Conservation (phyloP, 2,797 vertebrate genomes). For the Chromis chromis region DNA sequence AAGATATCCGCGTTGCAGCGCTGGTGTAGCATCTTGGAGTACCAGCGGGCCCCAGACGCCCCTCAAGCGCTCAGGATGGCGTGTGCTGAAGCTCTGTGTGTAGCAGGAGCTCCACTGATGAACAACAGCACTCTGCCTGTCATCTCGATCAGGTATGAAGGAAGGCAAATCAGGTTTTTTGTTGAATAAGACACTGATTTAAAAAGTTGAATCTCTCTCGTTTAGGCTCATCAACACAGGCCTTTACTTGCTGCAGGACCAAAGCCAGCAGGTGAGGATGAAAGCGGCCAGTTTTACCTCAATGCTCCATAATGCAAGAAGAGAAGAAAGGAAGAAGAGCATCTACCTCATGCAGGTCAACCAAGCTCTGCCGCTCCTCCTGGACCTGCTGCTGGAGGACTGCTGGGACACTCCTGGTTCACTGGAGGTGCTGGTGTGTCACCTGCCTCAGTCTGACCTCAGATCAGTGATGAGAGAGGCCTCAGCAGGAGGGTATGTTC, state of each 20-base stretch:
- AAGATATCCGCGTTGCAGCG: slow-evolving; percentile 59
- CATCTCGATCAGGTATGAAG: slow-evolving; percentile 80
- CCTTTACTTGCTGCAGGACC: slow-evolving; percentile 90
- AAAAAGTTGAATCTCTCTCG: slow-evolving; percentile 19
- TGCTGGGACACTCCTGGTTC: slow-evolving; percentile 79
- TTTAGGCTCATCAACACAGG: slow-evolving; percentile 84
- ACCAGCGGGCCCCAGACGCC: slow-evolving; percentile 66
- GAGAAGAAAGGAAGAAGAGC: slow-evolving; percentile 23
- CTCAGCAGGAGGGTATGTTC: slow-evolving; percentile 78
- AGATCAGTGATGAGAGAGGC: slow-evolving; percentile 73
- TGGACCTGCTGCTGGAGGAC: slow-evolving; percentile 83
- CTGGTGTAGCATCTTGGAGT: slow-evolving; percentile 85
- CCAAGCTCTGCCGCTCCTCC: slow-evolving; percentile 81
- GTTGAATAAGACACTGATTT: neutral
- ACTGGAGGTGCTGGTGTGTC: slow-evolving; percentile 81
- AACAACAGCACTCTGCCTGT: slow-evolving; percentile 5
- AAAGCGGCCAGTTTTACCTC: slow-evolving; percentile 85
- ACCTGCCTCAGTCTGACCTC: slow-evolving; percentile 84
- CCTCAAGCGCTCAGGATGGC: slow-evolving; percentile 85
- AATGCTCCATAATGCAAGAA: slow-evolving; percentile 48
- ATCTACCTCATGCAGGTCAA: slow-evolving; percentile 83
- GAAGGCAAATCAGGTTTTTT: neutral
- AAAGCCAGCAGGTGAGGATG: slow-evolving; percentile 85
- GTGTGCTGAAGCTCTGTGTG: slow-evolving; percentile 83
- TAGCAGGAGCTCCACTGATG: slow-evolving; percentile 76